Evolutionary conservation across 2,888 invertebrate species (phyloP).

Genomic region (Corythucha ciliata): DNA sequence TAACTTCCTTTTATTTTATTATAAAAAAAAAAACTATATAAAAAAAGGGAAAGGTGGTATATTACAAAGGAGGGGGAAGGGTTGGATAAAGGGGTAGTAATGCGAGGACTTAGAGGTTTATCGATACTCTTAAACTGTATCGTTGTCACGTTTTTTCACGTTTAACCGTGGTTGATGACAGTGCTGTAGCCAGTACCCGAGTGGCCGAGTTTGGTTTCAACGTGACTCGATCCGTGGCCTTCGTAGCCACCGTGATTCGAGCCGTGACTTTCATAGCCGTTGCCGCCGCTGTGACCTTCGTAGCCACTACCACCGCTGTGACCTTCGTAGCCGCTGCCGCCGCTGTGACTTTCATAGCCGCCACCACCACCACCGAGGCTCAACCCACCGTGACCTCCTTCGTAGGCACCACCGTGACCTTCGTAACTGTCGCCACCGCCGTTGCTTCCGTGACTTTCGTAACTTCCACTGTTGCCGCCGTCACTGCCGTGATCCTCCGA

Average conservation of each 20-base stretch:
- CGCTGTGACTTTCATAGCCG: background rate
- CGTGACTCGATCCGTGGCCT: conserved; percentile 30
- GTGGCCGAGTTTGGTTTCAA: conserved; percentile 27
- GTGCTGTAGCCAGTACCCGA: conserved; percentile 24
- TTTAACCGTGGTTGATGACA: conserved; percentile 28
- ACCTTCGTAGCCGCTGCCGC: background rate
- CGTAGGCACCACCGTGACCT: background rate
- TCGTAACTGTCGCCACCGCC: background rate
- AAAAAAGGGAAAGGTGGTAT: too few relatives aligned
- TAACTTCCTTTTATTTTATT: too few relatives aligned
- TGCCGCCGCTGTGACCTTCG: background rate
- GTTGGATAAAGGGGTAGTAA: too few relatives aligned
- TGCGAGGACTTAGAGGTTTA: too few relatives aligned
- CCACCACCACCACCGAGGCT: background rate
- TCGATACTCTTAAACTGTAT: too few relatives aligned
- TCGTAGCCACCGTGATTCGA: conserved; percentile 23
- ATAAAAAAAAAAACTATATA: too few relatives aligned
- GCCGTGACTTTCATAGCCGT: conserved; percentile 6
- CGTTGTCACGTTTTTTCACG: too few relatives aligned
- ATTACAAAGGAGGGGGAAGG: too few relatives aligned
- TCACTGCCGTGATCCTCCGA: background rate
- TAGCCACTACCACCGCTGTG: conserved; percentile 4
- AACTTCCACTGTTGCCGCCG: background rate
- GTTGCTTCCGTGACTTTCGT: background rate
- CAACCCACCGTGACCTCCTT: background rate